These are phyloP conservation scores for Diabrotica undecimpunctata DNA, from an alignment of 1,140 invertebrate genomes.

Conservation along the genomic window DNA sequence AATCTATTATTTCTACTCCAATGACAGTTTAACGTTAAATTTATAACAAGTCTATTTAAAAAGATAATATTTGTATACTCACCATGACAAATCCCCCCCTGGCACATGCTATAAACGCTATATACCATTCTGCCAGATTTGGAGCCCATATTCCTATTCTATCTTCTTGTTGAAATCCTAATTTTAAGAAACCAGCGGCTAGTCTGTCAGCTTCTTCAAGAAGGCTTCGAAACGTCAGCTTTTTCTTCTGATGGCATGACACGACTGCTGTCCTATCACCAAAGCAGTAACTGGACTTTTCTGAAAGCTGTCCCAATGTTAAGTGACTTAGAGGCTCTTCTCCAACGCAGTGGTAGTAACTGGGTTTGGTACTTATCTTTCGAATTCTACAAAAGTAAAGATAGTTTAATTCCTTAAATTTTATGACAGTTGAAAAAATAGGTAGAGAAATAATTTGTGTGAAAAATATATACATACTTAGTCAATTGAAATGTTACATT, in stretches of 20 bases:
- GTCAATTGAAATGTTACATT: too few species aligned
- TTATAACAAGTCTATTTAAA: too few species aligned
- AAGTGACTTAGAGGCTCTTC: conserved; percentile 53
- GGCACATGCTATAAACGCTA: conserved; percentile 72
- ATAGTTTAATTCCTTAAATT: neutral
- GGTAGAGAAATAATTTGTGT: too few species aligned
- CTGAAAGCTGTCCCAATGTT: conserved; percentile 62
- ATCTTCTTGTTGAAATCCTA: conserved; percentile 80
- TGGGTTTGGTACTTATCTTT: conserved; percentile 26
- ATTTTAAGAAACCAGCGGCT: conserved; percentile 73
- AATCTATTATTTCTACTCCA: too few species aligned
- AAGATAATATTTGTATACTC: conserved; percentile 21
- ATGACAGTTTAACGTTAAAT: too few species aligned
- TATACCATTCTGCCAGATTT: conserved; percentile 79
- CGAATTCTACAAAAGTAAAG: conserved; percentile 4
- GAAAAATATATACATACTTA: too few species aligned
- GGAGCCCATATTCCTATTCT: conserved; percentile 85
- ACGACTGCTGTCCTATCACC: conserved; percentile 58
- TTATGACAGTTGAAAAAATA: too few species aligned
- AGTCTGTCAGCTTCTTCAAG: conserved; percentile 68
- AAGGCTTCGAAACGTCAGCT: conserved; percentile 62
- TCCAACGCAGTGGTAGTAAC: conserved; percentile 55
- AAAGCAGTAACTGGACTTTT: conserved; percentile 53
- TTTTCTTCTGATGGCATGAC: conserved; percentile 58
- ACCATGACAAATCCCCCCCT: conserved; percentile 81